A percentile compares a stretch with the other conserved stretches of the same genome.
These are phyloP conservation scores for Tinea trinotella DNA, from an alignment of 2,888 invertebrate genomes.

Conservation along the genomic window DNA sequence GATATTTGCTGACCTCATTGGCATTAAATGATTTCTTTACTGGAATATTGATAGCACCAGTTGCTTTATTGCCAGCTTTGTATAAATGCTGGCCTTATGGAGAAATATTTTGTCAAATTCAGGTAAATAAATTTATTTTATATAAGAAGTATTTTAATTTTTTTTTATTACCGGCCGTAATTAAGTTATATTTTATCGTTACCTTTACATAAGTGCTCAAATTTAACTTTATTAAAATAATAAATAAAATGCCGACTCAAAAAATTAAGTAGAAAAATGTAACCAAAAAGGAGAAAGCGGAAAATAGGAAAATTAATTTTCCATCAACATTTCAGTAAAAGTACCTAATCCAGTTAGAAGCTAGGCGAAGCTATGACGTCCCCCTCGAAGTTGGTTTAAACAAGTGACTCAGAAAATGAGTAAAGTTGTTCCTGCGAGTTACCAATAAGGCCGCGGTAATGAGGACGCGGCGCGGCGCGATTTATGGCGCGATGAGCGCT, in stretches of 20 bases:
- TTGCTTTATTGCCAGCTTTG: constrained; percentile 86
- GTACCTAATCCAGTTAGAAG: constrained; percentile 51
- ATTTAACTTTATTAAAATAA: not conserved
- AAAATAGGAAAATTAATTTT: constrained; percentile 37
- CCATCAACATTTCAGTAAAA: constrained; percentile 47
- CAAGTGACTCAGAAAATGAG: constrained; percentile 61
- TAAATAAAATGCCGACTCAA: not conserved
- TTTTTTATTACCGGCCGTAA: too few relatives aligned
- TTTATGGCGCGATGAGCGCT: too few relatives aligned
- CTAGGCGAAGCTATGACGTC: constrained; percentile 42
- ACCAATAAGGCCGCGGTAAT: not conserved
- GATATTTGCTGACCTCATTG: constrained; percentile 88
- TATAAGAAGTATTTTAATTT: not conserved
- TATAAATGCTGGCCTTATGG: constrained; percentile 94
- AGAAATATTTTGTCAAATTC: constrained; percentile 91
- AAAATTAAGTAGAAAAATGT: constrained; percentile 15
- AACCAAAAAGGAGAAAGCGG: constrained; percentile 23
- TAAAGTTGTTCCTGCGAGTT: constrained; percentile 29
- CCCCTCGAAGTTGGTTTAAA: constrained; percentile 50
- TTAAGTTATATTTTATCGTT: too few relatives aligned
- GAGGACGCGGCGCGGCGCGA: too few relatives aligned
- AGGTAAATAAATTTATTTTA: constrained; percentile 68
- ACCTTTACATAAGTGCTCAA: too few relatives aligned
- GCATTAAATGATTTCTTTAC: constrained; percentile 91
- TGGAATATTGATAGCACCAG: constrained; percentile 88